phyloP scores from a whole-genome alignment of 2,888 invertebrate genomes.

The Drosophila tanythrix region DNA sequence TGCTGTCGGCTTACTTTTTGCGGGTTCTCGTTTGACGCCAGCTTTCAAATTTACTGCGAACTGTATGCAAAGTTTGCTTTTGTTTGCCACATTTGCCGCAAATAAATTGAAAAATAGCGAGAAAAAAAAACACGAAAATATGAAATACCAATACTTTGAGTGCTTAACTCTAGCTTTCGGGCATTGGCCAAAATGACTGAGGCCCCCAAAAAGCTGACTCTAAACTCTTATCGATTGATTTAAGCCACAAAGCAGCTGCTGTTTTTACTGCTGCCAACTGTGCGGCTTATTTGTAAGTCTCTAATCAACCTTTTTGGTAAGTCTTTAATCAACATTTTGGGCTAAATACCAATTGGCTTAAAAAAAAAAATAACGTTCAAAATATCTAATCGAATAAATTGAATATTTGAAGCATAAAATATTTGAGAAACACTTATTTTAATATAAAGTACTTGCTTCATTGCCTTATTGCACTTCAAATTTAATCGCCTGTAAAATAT shows the following conservation, averaged over 20 bases:
- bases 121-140: slow-evolving; percentile 21
- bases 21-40: slow-evolving; percentile 35
- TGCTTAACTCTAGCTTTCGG: slow-evolving; percentile 36
- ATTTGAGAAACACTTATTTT: neutral
- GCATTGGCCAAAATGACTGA: slow-evolving; percentile 53
- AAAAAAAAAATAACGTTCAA: neutral
- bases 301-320: slow-evolving; percentile 60
- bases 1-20: slow-evolving; percentile 39
- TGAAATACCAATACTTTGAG: slow-evolving; percentile 48
- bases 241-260: slow-evolving; percentile 2
- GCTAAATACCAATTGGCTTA: slow-evolving; percentile 7
- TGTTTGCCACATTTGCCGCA: slow-evolving; percentile 28
- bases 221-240: slow-evolving; percentile 34
- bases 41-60: slow-evolving; percentile 39
- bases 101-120: slow-evolving; percentile 62
- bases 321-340: slow-evolving; percentile 61
- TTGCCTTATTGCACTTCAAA: neutral
- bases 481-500: neutral
- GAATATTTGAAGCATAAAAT: neutral
- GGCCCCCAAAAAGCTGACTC: slow-evolving; percentile 44
- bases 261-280: slow-evolving; percentile 7
- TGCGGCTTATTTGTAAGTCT: slow-evolving; percentile 53
- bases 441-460: neutral
- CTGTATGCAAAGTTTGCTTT: slow-evolving; percentile 37
- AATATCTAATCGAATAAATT: slow-evolving; percentile 1